Base-by-base conservation (phyloP, 2,888 invertebrate genomes). In the Diaphora mendica region DNA sequence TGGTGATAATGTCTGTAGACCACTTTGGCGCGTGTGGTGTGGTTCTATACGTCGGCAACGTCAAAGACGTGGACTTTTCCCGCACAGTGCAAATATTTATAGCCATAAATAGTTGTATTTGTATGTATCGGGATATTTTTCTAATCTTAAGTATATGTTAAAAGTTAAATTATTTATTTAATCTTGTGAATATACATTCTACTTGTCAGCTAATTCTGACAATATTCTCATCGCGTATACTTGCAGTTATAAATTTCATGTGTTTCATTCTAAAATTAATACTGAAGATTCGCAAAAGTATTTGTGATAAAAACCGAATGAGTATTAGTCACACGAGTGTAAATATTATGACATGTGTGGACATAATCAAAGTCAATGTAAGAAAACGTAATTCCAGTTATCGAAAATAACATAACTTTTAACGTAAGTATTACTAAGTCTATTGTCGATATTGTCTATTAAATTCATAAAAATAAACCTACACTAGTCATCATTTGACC, bases 351-450 rank as follows among this genome's bases (percentile, higher is more conserved):
- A 73, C 64, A 33, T 39, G 11, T 39, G 39, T 39, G 39, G 39
- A 76, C 75, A 76, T 77, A 78, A 68, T 78, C 75, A 76, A 79
- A 71, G 55, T 70, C 48, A 65, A 65, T 77, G 72, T 75, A 75
- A 79, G 71, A 71, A 73, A 71, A 74, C 77, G 78, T 85, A 82
- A 85, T 73, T 71, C 55, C 72, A 78, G 77, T 86, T 87, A 88
- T 88, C 85, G 77, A 74, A 68, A 72, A 82, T 88, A 77, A 77
- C 74, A 81, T 80, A 82, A 84, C 83, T 81, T 82, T 74, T 75
- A 44, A 77, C 76, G 48, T 17, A 44, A 39, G 74, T 74, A 74
- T 70, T 76, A 74, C n/a, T 55, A 23, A n/a, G 51, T 55, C 51
- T 55, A n/a, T 55, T 2, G n/a, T 55, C 51, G 51, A 55, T 55